phyloP scores from a whole-genome alignment of 1,140 invertebrate species.

The Lineus longissimus region DNA sequence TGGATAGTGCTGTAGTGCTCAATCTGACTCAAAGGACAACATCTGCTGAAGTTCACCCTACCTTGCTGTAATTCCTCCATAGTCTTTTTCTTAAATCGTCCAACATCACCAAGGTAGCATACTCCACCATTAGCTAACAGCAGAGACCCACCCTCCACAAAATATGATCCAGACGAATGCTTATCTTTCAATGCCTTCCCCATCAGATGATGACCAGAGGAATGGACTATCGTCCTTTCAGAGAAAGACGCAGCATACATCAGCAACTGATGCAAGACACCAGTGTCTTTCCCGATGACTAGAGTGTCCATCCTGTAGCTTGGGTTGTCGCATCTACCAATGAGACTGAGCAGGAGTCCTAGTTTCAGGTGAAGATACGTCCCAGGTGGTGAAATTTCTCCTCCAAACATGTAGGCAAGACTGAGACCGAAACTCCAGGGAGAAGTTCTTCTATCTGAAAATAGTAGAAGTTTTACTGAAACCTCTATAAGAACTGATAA shows the following conservation, averaged over 20 bases:
- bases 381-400: constrained; percentile 28
- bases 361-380: constrained; percentile 30
- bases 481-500: background rate
- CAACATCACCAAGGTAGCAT: constrained; percentile 32
- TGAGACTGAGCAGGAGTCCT: constrained; percentile 28
- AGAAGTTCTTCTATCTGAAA: constrained; percentile 25
- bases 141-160: constrained; percentile 34
- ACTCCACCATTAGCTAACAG: constrained; percentile 28
- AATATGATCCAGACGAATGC: constrained; percentile 28
- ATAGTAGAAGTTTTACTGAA: background rate
- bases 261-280: constrained; percentile 23
- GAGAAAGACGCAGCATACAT: constrained; percentile 26
- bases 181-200: constrained; percentile 30
- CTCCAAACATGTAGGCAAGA: constrained; percentile 33
- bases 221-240: constrained; percentile 13
- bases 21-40: no score
- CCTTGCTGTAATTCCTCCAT: constrained; percentile 30
- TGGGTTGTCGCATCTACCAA: background rate
- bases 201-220: constrained; percentile 21
- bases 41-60: no score
- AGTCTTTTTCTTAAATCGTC: constrained; percentile 26
- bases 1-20: no score
- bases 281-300: constrained; percentile 28
- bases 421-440: constrained; percentile 32
- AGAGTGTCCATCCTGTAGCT: constrained; percentile 25